A percentile compares a stretch with the other conserved stretches of the same genome.
These are phyloP conservation scores for Chloropsis hardwickii DNA, from an alignment of 2,113 vertebrate genomes.

Conservation along the genomic window DNA sequence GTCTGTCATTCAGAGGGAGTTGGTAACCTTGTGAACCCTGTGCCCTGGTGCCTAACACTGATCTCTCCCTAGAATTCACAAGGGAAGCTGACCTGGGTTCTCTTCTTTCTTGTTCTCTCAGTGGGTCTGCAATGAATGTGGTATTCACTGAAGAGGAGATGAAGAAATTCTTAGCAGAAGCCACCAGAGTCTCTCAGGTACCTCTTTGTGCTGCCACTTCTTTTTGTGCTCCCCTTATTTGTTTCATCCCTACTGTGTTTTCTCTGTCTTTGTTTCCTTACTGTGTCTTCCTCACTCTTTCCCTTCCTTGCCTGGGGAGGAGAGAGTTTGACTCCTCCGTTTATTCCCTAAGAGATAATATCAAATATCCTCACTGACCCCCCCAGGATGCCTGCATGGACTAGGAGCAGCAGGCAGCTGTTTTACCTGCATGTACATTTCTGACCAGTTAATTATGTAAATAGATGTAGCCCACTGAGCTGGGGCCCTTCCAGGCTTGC, in stretches of 20 bases:
- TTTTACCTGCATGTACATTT: not conserved
- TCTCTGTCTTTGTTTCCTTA: not conserved
- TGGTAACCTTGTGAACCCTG: not conserved
- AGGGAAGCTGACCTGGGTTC: not conserved
- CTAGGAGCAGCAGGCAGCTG: rapidly evolving
- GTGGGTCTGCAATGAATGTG: conserved; percentile 95
- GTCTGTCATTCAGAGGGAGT: not conserved
- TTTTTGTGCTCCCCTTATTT: not conserved
- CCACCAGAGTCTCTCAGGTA: conserved; percentile 93
- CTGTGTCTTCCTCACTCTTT: not conserved
- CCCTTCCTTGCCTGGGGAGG: not conserved
- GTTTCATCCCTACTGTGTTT: not conserved
- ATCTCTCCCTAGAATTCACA: not conserved
- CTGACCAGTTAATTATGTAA: not conserved
- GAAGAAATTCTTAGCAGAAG: conserved; percentile 92
- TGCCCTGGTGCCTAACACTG: not conserved
- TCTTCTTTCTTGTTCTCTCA: conserved; percentile 38
- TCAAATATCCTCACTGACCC: not conserved
- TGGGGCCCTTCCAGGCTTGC: not conserved
- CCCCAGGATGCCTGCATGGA: not conserved
- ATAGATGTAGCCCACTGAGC: not conserved
- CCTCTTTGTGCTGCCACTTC: not conserved
- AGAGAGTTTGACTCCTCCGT: not conserved
- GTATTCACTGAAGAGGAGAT: conserved; percentile 89
- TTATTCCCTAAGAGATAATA: not conserved